Base-by-base conservation (phyloP, 2,888 invertebrate genomes). In the Athalia cordata region DNA sequence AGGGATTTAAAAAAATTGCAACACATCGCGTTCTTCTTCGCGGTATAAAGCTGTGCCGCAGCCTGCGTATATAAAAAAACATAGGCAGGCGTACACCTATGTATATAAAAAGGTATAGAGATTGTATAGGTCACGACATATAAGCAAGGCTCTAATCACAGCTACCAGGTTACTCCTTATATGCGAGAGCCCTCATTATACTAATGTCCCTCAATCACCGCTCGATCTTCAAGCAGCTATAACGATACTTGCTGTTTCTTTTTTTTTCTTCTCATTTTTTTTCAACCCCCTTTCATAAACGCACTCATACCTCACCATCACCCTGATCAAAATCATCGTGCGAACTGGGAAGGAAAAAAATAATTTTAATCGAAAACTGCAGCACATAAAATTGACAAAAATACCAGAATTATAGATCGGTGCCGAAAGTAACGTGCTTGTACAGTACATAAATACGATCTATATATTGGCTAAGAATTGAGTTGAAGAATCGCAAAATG, bases 151-250 rank as follows among this genome's bases (percentile, higher is more conserved):
- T 85, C 86, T 86, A 86, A 86, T 87, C 86, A 86, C 83, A 79
- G 86, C 88, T 89, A 88, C 88, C 82, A 84, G 83, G 85, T 89
- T 89, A 88, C 87, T 86, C 88, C 85, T 87, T 29, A 29, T 29
- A 29, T 84, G 82, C 84, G 80, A 83, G 84, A 78, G 85, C 86
- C 86, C 85, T 87, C 86, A 89, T 89, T 87, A 88, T 83, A 77
- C 85, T 89, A 89, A 89, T 88, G 87, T 86, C 85, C 86, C 86
- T 83, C 85, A 87, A 87, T 87, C 85, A 87, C 82, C 83, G 80
- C 83, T 83, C 83, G 79, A 79, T 80, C 82, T 72, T 49, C 61
- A 59, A 57, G 45, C 72, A 29, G 29, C 57, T 47, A 29, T 29
- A 29, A 29, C 29, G 29, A 29, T 59, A 5, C 77, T 64, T 61